phyloP scores from a whole-genome alignment of 1,140 invertebrate genomes.

The Drosophila pallidifrons region DNA sequence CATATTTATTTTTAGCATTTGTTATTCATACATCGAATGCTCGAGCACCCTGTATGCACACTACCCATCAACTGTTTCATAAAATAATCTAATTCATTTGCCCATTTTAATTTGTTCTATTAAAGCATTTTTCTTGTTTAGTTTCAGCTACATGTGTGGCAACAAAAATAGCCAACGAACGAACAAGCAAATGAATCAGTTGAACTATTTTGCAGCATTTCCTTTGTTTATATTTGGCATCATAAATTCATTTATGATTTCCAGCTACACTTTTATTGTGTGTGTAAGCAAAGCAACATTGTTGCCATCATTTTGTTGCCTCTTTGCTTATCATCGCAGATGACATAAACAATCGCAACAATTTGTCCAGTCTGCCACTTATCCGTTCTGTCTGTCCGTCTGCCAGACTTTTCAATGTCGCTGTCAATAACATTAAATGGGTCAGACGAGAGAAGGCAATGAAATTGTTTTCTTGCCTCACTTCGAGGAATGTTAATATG shows the following conservation, averaged over 20 bases:
- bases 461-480: slow-evolving; percentile 33
- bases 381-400: neutral
- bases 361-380: slow-evolving; percentile 25
- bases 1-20: slow-evolving; percentile 73
- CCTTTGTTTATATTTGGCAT: slow-evolving; percentile 37
- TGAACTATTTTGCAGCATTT: neutral
- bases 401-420: slow-evolving; percentile 55
- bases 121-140: slow-evolving; percentile 39
- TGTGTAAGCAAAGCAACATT: slow-evolving; percentile 27
- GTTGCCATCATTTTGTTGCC: slow-evolving; percentile 14
- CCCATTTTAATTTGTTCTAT: slow-evolving; percentile 40
- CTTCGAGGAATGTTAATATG: neutral
- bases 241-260: slow-evolving; percentile 30
- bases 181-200: slow-evolving; percentile 23
- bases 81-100: slow-evolving; percentile 51
- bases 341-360: slow-evolving; percentile 42
- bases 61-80: slow-evolving; percentile 43
- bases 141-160: slow-evolving; percentile 24
- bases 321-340: slow-evolving; percentile 41
- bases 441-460: slow-evolving; percentile 40
- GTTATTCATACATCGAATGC: slow-evolving; percentile 33
- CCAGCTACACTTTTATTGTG: neutral
- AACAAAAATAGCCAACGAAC: neutral
- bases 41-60: slow-evolving; percentile 36
- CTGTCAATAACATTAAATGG: slow-evolving; percentile 58